phyloP scores from a whole-genome alignment of 2,113 vertebrate species.

The Hemiscyllium ocellatum region DNA sequence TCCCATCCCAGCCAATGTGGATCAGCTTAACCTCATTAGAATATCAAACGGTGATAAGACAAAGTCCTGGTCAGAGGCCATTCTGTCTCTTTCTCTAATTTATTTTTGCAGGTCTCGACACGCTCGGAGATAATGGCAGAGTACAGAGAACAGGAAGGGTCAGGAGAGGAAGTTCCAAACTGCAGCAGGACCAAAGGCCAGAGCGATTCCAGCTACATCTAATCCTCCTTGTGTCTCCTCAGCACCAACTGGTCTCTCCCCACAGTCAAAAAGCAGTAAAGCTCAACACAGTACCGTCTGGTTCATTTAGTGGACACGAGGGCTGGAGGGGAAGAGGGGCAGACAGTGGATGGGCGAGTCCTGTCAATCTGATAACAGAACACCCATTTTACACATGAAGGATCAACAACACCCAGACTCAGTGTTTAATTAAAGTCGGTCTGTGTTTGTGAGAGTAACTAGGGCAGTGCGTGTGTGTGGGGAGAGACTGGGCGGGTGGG shows the following conservation, averaged over 20 bases:
- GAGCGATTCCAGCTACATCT: no score
- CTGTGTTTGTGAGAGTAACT: no score
- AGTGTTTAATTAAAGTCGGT: not conserved
- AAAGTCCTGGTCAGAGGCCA: not conserved
- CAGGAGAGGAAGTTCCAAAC: no score
- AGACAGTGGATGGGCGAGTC: no score
- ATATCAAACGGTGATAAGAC: not conserved
- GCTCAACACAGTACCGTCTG: not conserved
- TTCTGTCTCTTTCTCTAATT: not conserved
- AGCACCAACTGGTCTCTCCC: not conserved
- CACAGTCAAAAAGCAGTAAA: not conserved
- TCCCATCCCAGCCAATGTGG: not conserved
- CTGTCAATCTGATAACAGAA: not conserved
- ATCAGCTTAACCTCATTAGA: not conserved
- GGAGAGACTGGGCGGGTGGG: no score
- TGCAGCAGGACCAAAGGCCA: not conserved
- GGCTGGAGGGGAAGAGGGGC: no score
- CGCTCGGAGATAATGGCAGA: not conserved
- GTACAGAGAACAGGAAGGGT: no score
- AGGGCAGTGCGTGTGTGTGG: no score
- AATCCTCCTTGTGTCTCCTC: not conserved
- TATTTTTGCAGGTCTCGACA: not conserved
- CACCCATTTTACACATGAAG: not conserved
- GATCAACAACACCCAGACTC: not conserved
- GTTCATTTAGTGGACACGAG: not conserved